Base-by-base conservation (phyloP, 2,113 vertebrate species). In the Stigmatopora nigra region DNA sequence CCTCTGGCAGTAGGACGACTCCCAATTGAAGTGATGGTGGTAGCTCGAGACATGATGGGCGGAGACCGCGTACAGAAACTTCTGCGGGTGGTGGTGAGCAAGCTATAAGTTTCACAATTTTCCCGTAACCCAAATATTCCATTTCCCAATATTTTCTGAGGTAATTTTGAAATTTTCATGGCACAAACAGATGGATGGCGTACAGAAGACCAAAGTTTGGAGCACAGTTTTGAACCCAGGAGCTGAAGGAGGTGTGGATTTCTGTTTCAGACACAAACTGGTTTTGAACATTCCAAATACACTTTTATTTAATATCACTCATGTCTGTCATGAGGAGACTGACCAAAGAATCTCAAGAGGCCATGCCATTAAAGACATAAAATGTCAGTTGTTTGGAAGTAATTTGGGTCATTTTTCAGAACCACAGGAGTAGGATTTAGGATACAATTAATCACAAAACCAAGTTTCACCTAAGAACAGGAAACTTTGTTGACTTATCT, bases 31-130 rank as follows among this genome's bases (percentile, higher is more conserved):
- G 87, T 92, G 64, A 86, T 82, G 63, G 89, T 83, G 31, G 38
- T 78, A 0, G 76, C 22, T n/a, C 65, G 69, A 38, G 80, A 72
- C 56, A 4, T 7, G 13, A 61, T 15, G 12, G 78, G 78, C 12
- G 64, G 60, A 16, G 92, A 93, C 64, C 86, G 87, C 1, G 45
- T 92, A 25, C 79, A 77, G 81, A 92, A 92, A 65, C 44, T 7
- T 0, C 88, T 93, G 0, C 77, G 68, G 0, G 91, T 92, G 48
- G 83, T 83, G 88, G 92, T 92, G 73, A 88, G 78, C 79, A 9
- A 16, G 25, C 9, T 10, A 7, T 41, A 41, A 8, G 6, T 41
- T 41, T 41, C 38, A 41, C 38, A 41, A 5, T 41, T 31, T 31
- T 31, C 25, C 3, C 25, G 25, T 31, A 31, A 1, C 25, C 25